Percentiles rank a stretch among this genome's conserved stretches.
phyloP scores from a whole-genome alignment of 2,797 vertebrate species.

The Sphenopsis melanotis region DNA sequence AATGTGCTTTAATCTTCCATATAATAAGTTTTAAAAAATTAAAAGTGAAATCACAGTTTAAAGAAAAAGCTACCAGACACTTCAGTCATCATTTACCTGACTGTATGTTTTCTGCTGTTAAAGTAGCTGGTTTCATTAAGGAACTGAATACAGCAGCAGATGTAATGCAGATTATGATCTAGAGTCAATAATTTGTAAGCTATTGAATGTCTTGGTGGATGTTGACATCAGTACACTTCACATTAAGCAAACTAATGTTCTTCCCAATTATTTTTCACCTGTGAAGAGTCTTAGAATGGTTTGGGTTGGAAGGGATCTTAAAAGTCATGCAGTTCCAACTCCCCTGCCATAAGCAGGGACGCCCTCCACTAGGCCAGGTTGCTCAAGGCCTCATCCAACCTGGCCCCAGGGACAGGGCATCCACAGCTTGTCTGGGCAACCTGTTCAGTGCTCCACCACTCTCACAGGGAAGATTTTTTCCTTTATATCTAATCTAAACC shows the following conservation, averaged over 20 bases:
- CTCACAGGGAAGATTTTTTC: neutral
- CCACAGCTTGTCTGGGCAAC: neutral
- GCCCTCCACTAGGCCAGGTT: neutral
- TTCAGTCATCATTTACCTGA: conserved; percentile 1
- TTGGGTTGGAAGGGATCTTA: neutral
- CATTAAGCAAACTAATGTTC: neutral
- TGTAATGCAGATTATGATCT: neutral
- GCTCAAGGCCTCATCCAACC: neutral
- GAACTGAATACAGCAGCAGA: neutral
- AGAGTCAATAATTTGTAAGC: neutral
- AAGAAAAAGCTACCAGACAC: neutral
- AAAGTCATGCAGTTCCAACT: neutral
- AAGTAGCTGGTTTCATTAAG: neutral
- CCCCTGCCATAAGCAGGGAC: neutral
- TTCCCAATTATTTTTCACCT: conserved; percentile 6
- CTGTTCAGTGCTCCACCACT: neutral
- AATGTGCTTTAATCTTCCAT: conserved; percentile 60
- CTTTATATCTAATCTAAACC: neutral
- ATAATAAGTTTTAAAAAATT: conserved; percentile 65
- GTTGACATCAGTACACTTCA: neutral
- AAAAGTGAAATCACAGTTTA: conserved; percentile 61
- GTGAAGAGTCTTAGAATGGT: neutral
- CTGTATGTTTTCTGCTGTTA: neutral
- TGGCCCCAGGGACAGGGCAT: rapidly evolving
- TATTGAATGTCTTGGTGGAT: neutral